These are phyloP conservation scores for Hyposoter dolosus DNA, from an alignment of 2,888 invertebrate species.

Conservation along the genomic window DNA sequence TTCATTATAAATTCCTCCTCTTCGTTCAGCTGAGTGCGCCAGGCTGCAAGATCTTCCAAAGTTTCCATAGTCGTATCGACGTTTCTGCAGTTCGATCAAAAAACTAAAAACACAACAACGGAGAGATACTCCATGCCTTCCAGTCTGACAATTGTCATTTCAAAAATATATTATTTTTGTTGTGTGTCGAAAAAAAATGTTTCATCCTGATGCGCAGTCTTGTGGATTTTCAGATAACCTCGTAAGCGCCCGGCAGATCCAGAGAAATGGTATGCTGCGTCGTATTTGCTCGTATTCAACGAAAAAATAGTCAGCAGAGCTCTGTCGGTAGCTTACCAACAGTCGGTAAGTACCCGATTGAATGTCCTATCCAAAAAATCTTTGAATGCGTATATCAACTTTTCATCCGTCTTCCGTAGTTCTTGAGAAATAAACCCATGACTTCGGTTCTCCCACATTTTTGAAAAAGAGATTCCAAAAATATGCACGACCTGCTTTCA, in stretches of 20 bases:
- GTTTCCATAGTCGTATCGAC: conserved; percentile 55
- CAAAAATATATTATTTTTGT: conserved; percentile 17
- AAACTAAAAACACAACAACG: background rate
- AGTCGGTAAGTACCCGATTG: background rate
- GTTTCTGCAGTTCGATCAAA: background rate
- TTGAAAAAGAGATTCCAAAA: too few relatives aligned
- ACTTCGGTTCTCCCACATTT: too few relatives aligned
- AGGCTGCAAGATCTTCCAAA: conserved; percentile 73
- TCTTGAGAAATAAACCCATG: too few relatives aligned
- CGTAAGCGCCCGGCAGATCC: background rate
- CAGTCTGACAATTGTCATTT: conserved; percentile 55
- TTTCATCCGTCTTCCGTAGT: too few relatives aligned
- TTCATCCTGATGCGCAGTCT: background rate
- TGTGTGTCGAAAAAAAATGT: background rate
- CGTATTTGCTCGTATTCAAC: background rate
- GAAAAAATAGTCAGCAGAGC: background rate
- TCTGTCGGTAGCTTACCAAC: background rate
- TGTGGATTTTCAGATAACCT: background rate
- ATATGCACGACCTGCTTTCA: too few relatives aligned
- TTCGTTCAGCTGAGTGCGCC: conserved; percentile 75
- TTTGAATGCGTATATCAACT: too few relatives aligned
- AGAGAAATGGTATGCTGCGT: background rate
- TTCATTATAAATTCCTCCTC: conserved; percentile 77
- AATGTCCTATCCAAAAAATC: background rate
- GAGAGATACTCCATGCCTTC: background rate